Conservation (phyloP, 1,140 invertebrate genomes). For the Nautilus pompilius region DNA sequence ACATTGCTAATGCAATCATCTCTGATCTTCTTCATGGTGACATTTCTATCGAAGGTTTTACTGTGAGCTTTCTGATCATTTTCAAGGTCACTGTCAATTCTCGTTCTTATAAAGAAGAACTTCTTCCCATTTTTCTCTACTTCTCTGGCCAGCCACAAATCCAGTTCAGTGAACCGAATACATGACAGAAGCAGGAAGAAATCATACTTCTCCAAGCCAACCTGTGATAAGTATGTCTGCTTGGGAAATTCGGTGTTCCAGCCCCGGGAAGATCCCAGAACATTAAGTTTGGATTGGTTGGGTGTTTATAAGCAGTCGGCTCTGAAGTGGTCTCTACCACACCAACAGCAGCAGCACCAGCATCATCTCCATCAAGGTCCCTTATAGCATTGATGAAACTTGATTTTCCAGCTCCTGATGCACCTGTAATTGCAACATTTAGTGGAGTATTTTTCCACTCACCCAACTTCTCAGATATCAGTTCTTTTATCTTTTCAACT, state of each 20-base stretch:
- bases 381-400: conserved; percentile 22
- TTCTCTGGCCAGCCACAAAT: conserved; percentile 15
- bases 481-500: no score
- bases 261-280: conserved; percentile 23
- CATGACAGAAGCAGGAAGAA: conserved; percentile 11
- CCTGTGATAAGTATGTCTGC: conserved; percentile 9
- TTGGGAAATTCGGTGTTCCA: conserved; percentile 9
- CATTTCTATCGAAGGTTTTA: no score
- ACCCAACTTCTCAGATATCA: no score
- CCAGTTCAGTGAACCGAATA: conserved; percentile 6
- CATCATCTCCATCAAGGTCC: conserved; percentile 11
- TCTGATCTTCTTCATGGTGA: no score
- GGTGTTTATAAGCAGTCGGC: conserved; percentile 19
- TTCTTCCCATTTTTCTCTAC: conserved; percentile 8
- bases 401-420: conserved; percentile 16
- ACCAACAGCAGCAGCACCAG: conserved; percentile 12
- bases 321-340: conserved; percentile 14
- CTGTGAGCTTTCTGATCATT: no score
- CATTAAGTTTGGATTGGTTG: conserved; percentile 14
- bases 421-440: conserved; percentile 15
- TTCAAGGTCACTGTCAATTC: conserved; percentile 8
- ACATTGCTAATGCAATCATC: no score
- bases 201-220: conserved; percentile 12
- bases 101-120: conserved; percentile 10
- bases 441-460: no score